A percentile compares a stretch with the other conserved stretches of the same genome.
Conservation (phyloP, 2,888 invertebrate species). For the Heliconius ethilla region DNA sequence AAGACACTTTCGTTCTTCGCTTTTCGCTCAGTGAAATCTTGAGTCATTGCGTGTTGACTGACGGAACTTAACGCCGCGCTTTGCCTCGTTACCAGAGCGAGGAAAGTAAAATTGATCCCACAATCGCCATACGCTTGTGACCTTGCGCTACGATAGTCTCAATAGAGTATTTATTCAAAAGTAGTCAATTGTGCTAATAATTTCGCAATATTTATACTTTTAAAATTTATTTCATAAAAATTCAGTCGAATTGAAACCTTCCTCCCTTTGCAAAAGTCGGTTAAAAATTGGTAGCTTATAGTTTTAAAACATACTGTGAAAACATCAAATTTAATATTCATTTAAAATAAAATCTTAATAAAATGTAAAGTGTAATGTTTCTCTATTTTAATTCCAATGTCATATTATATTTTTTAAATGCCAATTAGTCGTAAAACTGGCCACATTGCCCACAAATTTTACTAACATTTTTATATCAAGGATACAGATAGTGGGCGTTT, state of each 20-base stretch:
- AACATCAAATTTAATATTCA: background rate
- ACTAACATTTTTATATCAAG: background rate
- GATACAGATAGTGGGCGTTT: background rate
- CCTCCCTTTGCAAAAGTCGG: no score
- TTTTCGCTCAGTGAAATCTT: no score
- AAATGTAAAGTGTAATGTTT: background rate
- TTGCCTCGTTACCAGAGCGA: no score
- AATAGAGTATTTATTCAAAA: no score
- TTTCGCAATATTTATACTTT: background rate
- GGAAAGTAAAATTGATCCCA: no score
- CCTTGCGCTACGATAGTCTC: no score
- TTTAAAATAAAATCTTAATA: background rate
- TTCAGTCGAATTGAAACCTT: no score
- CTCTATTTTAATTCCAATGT: background rate
- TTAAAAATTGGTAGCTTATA: no score
- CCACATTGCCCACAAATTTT: constrained; percentile 4
- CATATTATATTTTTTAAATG: constrained; percentile 7
- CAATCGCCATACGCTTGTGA: no score
- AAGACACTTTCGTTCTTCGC: no score
- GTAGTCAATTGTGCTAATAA: background rate
- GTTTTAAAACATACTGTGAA: background rate
- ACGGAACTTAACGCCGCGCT: no score
- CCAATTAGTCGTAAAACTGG: constrained; percentile 8
- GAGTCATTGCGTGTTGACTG: no score
- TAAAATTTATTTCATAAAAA: background rate